Conservation (phyloP, 1,140 invertebrate genomes). For the Holcopasites calliopsidis region DNA sequence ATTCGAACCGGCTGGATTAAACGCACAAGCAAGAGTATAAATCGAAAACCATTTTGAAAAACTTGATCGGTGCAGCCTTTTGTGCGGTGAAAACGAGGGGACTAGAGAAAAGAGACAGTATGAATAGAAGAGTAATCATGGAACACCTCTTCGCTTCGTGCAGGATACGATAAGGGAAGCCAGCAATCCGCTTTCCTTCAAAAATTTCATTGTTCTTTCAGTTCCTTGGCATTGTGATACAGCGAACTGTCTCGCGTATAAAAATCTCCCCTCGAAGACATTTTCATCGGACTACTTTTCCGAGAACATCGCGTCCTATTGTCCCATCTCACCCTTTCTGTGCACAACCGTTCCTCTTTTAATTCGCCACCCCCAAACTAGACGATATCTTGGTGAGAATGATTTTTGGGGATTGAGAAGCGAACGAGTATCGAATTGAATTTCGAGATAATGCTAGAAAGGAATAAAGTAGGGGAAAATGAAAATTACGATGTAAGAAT, state of each 20-base stretch:
- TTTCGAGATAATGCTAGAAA: too few relatives aligned
- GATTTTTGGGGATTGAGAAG: too few relatives aligned
- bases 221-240: background rate
- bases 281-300: background rate
- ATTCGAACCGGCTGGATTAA: background rate
- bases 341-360: too few relatives aligned
- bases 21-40: background rate
- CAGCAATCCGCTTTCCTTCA: slow-evolving; percentile 12
- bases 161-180: slow-evolving; percentile 5
- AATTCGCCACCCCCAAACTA: background rate
- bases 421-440: too few relatives aligned
- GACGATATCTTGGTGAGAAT: too few relatives aligned
- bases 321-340: too few relatives aligned
- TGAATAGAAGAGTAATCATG: slow-evolving; percentile 17
- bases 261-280: background rate
- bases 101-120: too few relatives aligned
- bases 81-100: too few relatives aligned
- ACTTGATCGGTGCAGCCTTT: background rate
- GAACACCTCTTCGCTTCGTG: background rate
- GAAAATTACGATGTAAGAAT: too few relatives aligned
- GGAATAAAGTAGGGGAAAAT: too few relatives aligned
- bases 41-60: background rate
- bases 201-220: slow-evolving; percentile 14
- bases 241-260: slow-evolving; percentile 8
- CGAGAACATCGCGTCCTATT: background rate